Percentiles rank a stretch among this genome's conserved stretches.
Conservation (phyloP, 2,888 invertebrate genomes). For the Acanthoscelides obtectus region DNA sequence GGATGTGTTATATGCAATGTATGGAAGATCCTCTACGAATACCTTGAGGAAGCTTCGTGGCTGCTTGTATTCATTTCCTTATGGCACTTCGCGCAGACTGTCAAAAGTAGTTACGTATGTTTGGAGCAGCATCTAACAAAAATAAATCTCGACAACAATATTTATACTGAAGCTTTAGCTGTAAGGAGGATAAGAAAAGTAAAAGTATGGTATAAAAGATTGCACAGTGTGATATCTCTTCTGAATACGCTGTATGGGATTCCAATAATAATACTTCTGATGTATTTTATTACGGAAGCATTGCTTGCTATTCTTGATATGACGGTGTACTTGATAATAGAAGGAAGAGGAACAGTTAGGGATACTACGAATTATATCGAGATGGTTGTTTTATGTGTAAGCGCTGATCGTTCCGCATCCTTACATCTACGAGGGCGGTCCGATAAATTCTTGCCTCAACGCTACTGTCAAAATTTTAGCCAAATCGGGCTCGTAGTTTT, state of each 20-base stretch:
- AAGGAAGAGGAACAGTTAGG: neutral
- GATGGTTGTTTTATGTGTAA: neutral
- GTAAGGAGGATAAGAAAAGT: neutral
- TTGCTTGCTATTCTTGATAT: neutral
- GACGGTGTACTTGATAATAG: neutral
- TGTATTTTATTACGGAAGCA: neutral
- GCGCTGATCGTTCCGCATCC: too few relatives aligned
- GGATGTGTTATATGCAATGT: neutral
- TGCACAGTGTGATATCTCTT: neutral
- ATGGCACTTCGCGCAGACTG: neutral
- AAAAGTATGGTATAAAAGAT: neutral
- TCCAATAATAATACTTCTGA: slow-evolving; percentile 1
- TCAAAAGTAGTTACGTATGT: neutral
- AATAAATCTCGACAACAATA: too few relatives aligned
- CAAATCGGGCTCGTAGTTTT: too few relatives aligned
- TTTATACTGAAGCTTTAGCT: neutral
- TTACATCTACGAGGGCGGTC: too few relatives aligned
- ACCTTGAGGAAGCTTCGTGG: neutral
- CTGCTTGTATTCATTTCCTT: neutral
- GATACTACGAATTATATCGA: neutral
- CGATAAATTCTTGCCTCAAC: too few relatives aligned
- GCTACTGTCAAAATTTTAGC: too few relatives aligned
- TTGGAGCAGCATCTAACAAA: neutral
- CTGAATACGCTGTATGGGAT: neutral
- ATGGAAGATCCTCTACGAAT: neutral